Conservation (phyloP, 2,888 invertebrate genomes). For the Torymus aiolomorphi region DNA sequence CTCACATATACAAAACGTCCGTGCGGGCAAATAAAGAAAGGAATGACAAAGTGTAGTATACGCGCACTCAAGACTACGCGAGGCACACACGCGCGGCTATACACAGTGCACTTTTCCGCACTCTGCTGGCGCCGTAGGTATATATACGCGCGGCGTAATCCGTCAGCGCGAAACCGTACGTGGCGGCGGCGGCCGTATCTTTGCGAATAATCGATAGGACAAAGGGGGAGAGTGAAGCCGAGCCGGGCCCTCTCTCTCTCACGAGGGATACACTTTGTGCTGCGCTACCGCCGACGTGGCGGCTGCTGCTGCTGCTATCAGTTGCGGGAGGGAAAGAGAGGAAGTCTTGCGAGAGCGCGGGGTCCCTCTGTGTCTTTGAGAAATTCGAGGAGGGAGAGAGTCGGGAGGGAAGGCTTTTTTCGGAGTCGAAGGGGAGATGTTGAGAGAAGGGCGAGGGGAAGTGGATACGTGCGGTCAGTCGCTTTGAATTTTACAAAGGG, state of each 20-base stretch:
- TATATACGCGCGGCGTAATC: conserved; percentile 17
- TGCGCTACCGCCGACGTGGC: too few species aligned
- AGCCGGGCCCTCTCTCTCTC: too few species aligned
- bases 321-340: too few species aligned
- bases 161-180: conserved; percentile 19
- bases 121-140: too few species aligned
- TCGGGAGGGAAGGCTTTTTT: neutral
- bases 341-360: too few species aligned
- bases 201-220: conserved; percentile 50
- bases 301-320: too few species aligned
- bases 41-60: conserved; percentile 30
- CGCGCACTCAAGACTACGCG: too few species aligned
- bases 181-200: conserved; percentile 39
- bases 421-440: neutral
- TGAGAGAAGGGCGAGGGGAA: neutral
- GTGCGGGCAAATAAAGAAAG: conserved; percentile 26
- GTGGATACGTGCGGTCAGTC: neutral
- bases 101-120: too few species aligned
- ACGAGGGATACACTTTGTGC: too few species aligned
- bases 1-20: neutral
- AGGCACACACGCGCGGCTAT: too few species aligned
- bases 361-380: conserved; percentile 15
- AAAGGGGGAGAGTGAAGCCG: conserved; percentile 5
- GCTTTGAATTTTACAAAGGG: too few species aligned
- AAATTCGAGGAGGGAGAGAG: conserved; percentile 14